These are phyloP conservation scores for Datnioides undecimradiatus DNA, from an alignment of 2,113 vertebrate genomes.

Conservation along the genomic window DNA sequence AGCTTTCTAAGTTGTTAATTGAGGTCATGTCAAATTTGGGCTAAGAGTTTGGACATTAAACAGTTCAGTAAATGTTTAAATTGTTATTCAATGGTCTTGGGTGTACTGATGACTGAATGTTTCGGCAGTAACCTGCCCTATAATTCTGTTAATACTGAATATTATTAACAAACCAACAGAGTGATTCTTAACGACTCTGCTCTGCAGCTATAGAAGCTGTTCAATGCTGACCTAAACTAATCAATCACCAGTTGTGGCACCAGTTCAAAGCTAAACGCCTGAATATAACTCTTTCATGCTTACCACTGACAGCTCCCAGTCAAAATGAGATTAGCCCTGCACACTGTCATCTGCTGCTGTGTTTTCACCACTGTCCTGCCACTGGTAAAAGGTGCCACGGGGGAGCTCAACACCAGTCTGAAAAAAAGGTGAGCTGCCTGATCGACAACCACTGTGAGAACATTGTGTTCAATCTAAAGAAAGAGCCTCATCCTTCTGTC, in stretches of 20 bases:
- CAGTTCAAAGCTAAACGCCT: not conserved
- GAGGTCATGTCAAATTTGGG: not conserved
- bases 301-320: conserved; percentile 62
- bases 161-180: not conserved
- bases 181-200: not conserved
- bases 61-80: not conserved
- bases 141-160: not conserved
- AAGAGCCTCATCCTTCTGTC: not conserved
- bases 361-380: conserved; percentile 83
- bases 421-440: conserved; percentile 87
- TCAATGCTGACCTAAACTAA: not conserved
- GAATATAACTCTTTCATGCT: not conserved
- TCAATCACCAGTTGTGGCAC: not conserved
- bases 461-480: conserved; percentile 24
- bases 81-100: not conserved
- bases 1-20: not conserved
- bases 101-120: not conserved
- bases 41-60: not conserved
- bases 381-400: conserved; percentile 81
- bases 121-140: not conserved
- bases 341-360: conserved; percentile 84
- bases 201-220: not conserved
- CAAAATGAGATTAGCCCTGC: conserved; percentile 88
- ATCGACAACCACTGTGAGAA: conserved; percentile 9
- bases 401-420: conserved; percentile 83